These are phyloP conservation scores for Sclerurus mexicanus DNA, from an alignment of 2,113 vertebrate species.

Conservation along the genomic window DNA sequence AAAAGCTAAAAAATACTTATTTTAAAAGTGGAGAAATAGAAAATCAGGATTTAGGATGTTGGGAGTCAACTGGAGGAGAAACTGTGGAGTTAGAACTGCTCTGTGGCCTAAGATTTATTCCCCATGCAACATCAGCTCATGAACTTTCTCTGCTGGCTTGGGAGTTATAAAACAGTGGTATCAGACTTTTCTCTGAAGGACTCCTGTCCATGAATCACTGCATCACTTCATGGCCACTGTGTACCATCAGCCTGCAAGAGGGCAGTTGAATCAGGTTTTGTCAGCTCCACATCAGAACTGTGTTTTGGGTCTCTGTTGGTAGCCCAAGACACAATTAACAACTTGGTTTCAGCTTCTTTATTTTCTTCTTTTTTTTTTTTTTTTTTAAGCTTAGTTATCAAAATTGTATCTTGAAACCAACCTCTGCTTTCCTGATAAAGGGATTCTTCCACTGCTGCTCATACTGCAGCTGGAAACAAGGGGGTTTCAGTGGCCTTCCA, in stretches of 20 bases:
- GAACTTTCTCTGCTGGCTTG: not conserved
- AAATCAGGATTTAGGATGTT: not conserved
- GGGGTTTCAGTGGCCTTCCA: not conserved
- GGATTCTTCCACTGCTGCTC: not conserved
- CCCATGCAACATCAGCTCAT: too few relatives aligned
- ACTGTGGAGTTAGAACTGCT: not conserved
- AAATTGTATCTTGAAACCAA: not conserved
- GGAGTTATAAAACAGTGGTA: not conserved
- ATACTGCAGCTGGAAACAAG: not conserved
- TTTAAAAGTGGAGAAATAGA: not conserved
- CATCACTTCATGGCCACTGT: accelerated
- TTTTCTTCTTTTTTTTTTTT: too few relatives aligned
- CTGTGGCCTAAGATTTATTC: not conserved
- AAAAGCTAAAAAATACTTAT: not conserved
- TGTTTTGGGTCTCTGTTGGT: not conserved
- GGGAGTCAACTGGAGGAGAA: not conserved
- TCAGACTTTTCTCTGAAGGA: not conserved
- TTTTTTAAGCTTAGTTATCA: not conserved
- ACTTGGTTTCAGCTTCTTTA: not conserved
- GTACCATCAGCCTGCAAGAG: not conserved
- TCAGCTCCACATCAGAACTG: not conserved
- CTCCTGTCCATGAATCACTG: not conserved
- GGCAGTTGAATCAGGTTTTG: accelerated
- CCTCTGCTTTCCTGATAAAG: not conserved
- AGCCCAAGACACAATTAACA: not conserved